These are phyloP conservation scores for Anguilla megastoma DNA, from an alignment of 2,797 vertebrate genomes.

Conservation along the genomic window DNA sequence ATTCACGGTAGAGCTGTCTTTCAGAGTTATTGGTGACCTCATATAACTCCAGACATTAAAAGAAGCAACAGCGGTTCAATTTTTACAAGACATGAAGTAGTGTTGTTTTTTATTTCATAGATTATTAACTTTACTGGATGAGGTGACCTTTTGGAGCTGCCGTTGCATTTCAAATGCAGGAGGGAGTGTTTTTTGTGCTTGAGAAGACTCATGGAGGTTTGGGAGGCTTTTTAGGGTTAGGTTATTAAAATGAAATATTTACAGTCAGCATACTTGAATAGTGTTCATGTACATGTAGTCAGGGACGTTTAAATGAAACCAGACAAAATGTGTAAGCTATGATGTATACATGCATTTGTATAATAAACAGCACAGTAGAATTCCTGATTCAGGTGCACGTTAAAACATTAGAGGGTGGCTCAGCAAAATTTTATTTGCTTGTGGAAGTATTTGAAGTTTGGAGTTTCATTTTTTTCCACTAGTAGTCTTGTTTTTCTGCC, in stretches of 20 bases:
- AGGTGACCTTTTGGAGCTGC: slow-evolving; percentile 26
- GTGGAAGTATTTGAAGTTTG: neutral
- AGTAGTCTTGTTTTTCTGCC: neutral
- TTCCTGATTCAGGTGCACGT: neutral
- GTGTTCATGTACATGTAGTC: neutral
- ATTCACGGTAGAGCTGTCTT: neutral
- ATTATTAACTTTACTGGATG: slow-evolving; percentile 30
- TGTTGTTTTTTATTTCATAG: slow-evolving; percentile 12
- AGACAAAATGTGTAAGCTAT: neutral
- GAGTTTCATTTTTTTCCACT: neutral
- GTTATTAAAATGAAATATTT: too few species aligned
- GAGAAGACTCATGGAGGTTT: neutral
- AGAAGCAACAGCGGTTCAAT: neutral
- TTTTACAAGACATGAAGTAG: neutral
- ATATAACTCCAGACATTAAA: neutral
- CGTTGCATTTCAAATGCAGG: neutral
- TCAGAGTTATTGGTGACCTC: too few species aligned
- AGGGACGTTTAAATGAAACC: neutral
- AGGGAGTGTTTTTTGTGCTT: neutral
- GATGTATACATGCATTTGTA: neutral
- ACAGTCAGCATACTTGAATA: too few species aligned
- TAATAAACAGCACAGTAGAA: neutral
- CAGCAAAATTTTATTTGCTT: neutral
- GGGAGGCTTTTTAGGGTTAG: neutral
- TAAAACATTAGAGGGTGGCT: neutral